Base-by-base conservation (phyloP, 2,113 vertebrate species). In the Rhagologus leucostigma region DNA sequence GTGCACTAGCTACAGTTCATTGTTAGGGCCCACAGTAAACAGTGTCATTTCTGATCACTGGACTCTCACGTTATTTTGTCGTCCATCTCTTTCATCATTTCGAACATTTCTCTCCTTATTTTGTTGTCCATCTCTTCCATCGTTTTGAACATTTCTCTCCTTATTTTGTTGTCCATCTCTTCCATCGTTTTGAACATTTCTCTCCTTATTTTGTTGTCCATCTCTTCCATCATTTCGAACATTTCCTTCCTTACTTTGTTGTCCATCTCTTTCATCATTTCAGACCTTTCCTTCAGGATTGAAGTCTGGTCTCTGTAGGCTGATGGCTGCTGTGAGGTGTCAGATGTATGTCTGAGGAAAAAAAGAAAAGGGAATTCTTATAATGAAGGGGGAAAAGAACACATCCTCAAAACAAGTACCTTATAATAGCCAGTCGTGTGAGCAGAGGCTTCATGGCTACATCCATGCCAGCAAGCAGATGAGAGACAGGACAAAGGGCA, bases 171-270 rank as follows among this genome's bases (percentile, higher is more conserved):
- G 65, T 67, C 17, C 44, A n/a, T n/a, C 18, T 16, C 0, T 2
- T 1, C 2, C 23, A 69, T 2, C 3, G 6, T 55, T 83, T 13
- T 1, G 9, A 2, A 2, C 30, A 50, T 3, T 9, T 9, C 5
- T 13, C 75, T 33, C 63, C 1, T 7, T 3, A 7, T 2, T 41
- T 49, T 30, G 13, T 77, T 5, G 67, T 53, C 19, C 16, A 32
- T 22, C 29, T 32, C 18, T 41, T 41, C 21, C 13, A 41, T 10
- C 3, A 10, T 41, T 63, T 41, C 6, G 3, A 39, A 18, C 33
- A 24, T 60, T 17, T 60, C 35, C 4, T 26, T 37, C 17, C 3
- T 9, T 5, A 11, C 4, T 39, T 60, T 35, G 11, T 76, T 4
- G 65, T 67, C 17, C 44, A 29, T n/a, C 18, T 16, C 0, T 2